These are phyloP conservation scores for Leistus spinibarbis DNA, from an alignment of 2,888 invertebrate genomes.

Conservation along the genomic window DNA sequence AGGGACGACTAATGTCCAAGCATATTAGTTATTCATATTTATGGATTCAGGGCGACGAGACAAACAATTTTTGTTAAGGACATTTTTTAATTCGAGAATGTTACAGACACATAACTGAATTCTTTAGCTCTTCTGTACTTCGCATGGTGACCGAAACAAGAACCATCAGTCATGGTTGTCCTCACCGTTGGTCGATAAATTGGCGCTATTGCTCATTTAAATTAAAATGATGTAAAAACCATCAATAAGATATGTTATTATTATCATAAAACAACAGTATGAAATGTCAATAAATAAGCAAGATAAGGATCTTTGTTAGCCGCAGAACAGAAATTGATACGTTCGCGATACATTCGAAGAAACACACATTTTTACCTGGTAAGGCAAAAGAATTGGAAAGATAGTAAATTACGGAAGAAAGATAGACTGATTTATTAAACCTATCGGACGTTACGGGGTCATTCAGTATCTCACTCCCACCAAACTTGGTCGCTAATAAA, in stretches of 20 bases:
- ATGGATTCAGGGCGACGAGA: too few species aligned
- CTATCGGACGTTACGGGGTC: constrained; percentile 4
- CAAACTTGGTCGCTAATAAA: constrained; percentile 8
- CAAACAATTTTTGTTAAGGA: too few species aligned
- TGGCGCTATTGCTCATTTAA: too few species aligned
- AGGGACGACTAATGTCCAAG: too few species aligned
- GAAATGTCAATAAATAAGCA: background rate
- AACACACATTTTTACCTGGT: constrained; percentile 4
- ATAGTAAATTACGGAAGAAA: constrained; percentile 1
- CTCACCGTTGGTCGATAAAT: too few species aligned
- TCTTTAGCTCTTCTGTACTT: too few species aligned
- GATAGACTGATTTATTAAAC: constrained; percentile 10
- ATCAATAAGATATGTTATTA: background rate
- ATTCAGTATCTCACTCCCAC: constrained; percentile 2
- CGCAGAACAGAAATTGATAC: background rate
- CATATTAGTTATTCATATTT: too few species aligned
- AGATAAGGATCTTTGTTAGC: background rate
- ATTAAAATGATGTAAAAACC: background rate
- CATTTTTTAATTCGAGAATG: too few species aligned
- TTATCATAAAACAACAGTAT: background rate
- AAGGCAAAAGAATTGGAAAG: background rate
- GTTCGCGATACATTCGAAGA: background rate
- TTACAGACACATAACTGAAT: too few species aligned
- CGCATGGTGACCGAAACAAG: too few species aligned
- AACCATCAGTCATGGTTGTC: too few species aligned